These are phyloP conservation scores for Drosophila micromelanica DNA, from an alignment of 1,140 invertebrate species.

Conservation along the genomic window DNA sequence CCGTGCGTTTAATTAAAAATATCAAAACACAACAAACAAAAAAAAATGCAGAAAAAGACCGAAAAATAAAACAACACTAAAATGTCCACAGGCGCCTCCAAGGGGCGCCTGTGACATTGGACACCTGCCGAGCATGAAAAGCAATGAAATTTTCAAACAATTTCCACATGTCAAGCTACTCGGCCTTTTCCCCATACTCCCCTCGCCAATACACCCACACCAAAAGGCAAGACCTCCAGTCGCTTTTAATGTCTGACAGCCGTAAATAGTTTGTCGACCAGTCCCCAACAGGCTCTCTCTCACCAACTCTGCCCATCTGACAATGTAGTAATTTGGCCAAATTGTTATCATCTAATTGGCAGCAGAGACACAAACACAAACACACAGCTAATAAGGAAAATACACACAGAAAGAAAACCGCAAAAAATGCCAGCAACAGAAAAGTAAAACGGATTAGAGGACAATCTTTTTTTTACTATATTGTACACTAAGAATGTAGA, in stretches of 20 bases:
- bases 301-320: conserved; percentile 20
- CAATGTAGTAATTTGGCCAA: conserved; percentile 46
- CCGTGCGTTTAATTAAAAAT: conserved; percentile 61
- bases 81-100: background rate
- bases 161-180: conserved; percentile 46
- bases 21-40: conserved; percentile 39
- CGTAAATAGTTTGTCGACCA: conserved; percentile 38
- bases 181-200: background rate
- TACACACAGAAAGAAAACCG: background rate
- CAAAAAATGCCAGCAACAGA: background rate
- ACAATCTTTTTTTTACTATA: background rate
- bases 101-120: conserved; percentile 9
- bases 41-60: background rate
- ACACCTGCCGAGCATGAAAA: conserved; percentile 41
- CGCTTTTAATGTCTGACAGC: conserved; percentile 16
- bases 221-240: background rate
- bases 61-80: conserved; percentile 3
- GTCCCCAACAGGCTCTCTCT: conserved; percentile 3
- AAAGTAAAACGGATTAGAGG: background rate
- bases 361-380: conserved; percentile 9
- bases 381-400: conserved; percentile 6
- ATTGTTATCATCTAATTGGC: conserved; percentile 42
- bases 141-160: conserved; percentile 58
- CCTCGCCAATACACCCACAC: background rate
- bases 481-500: background rate